Base-by-base conservation (phyloP, 2,888 invertebrate genomes). In the Tribolium freemani region DNA sequence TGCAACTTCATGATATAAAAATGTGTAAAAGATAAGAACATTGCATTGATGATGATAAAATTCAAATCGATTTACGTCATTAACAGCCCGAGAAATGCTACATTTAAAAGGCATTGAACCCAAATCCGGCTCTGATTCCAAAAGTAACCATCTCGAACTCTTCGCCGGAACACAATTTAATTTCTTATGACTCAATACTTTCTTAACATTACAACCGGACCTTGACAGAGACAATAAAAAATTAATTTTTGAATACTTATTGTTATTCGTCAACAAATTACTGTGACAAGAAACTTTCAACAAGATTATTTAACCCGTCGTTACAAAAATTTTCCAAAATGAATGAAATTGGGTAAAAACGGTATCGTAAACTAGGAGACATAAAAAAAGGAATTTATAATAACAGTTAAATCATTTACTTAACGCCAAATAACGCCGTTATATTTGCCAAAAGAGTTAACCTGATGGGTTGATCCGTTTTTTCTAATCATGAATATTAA, bases 171-270 rank as follows among this genome's bases (percentile, higher is more conserved):
- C 44, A 20, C 9, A 48, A 16, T 64, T 46, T 9, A 48, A 45
- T 64, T 56, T 53, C 45, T 9, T 67, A 48, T 73, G 73, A 73
- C 53, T 73, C 73, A 73, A 73, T 30, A 69, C 72, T 72, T 72
- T 72, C 72, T 69, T 71, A 16, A 48, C 21, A 21, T 21, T 45
- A 11, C 45, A 61, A 54, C 72, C 72, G 72, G 72, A 72, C 69
- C 72, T 64, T 69, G 51, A 69, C 69, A 69, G 53, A 72, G 57
- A 72, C 72, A 72, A 72, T 72, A 46, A 54, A 16, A 54, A 54
- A 45, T 44, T 20, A 45, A 16, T 53, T 67, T 54, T 45, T 48
- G 9, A 45, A 56, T 54, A 60, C 50, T 50, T 53, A 71, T 67
- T 69, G 61, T 69, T 31, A 30, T 31, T 21, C 16, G 16, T 16